Evolutionary conservation across 2,113 vertebrate genomes (phyloP), one percentile per base, ranked within the genome.

Genomic region (Ochotona princeps): DNA sequence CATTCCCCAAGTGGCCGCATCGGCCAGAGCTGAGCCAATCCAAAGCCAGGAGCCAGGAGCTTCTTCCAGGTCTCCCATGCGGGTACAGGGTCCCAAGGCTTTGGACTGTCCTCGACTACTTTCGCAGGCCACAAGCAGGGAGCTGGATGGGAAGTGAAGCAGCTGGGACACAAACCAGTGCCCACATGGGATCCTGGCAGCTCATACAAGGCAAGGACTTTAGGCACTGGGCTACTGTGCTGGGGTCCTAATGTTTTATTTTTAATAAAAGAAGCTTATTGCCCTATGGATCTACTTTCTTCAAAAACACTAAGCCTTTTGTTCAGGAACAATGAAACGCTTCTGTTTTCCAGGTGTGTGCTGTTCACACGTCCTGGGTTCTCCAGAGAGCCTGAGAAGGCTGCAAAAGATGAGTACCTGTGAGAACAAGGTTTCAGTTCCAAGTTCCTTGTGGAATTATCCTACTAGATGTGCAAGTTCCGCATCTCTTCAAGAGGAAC

Each of bases 361-460:
- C 76, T n/a, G 70, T 44, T 66, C 9, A 61, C 5, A 10, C 8
- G n/a, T 13, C 32, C 35, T 65, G 60, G 38, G 17, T 25, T 73
- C 49, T 94, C 23, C n/a, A 81, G 49, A 63, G 67, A 76, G 23
- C 28, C 35, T 57, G 2, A 63, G 54, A 44, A 82, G 8, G 63
- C 38, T 47, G 66, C 13, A 60, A 70, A 66, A 3, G n/a, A 12
- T 78, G 23, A 18, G 18, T 93, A 57, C 74, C 61, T 10, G 12
- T 18, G n/a, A 82, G 83, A 61, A 35, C 51, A 15, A 91, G 87
- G n/a, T 66, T 92, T 81, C 63, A 81, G 5, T 25, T 54, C 69
- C 49, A 88, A 11, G 14, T 95, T 96, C 92, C 69, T 87, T 75
- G 30, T 1, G 38, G 10, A 86, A 60, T 93, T 83, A 79, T 89